Evolutionary conservation across 2,113 vertebrate genomes (phyloP).

Genomic region (Scalopus aquaticus): DNA sequence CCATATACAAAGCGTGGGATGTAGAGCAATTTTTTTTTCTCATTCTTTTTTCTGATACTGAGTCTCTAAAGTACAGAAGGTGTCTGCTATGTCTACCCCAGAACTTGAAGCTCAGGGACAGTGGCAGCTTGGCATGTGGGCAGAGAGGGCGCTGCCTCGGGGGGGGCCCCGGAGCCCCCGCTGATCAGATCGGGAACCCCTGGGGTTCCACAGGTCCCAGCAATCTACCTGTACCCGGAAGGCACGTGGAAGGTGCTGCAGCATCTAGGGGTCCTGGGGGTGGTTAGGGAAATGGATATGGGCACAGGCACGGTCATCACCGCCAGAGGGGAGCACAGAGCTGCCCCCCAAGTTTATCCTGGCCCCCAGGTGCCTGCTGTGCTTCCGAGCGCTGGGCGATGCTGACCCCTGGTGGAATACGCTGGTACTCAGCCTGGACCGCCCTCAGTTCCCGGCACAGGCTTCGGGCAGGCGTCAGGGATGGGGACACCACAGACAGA

Average conservation of each 20-base stretch:
- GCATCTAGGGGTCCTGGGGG: not conserved
- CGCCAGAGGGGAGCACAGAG: not conserved
- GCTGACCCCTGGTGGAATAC: conserved; percentile 63
- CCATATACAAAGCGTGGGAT: rapidly evolving
- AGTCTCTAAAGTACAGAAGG: not conserved
- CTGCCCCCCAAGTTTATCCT: rapidly evolving
- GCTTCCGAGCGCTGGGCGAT: not conserved
- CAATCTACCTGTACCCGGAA: not conserved
- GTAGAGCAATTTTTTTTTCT: not conserved
- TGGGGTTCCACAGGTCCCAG: not conserved
- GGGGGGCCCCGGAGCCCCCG: rapidly evolving
- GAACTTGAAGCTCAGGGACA: not conserved
- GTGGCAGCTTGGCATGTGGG: not conserved
- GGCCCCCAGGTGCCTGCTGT: rapidly evolving
- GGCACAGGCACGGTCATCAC: rapidly evolving
- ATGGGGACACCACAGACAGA: not conserved
- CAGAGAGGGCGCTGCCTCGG: rapidly evolving
- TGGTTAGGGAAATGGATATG: not conserved
- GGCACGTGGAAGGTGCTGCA: rapidly evolving
- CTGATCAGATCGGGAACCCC: too few species aligned
- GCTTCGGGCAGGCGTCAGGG: not conserved
- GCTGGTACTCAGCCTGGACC: not conserved
- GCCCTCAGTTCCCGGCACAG: rapidly evolving
- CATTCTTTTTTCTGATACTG: not conserved
- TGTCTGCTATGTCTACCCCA: too few species aligned